Conservation (phyloP, 2,888 invertebrate genomes). For the Coleophora flavipennella region DNA sequence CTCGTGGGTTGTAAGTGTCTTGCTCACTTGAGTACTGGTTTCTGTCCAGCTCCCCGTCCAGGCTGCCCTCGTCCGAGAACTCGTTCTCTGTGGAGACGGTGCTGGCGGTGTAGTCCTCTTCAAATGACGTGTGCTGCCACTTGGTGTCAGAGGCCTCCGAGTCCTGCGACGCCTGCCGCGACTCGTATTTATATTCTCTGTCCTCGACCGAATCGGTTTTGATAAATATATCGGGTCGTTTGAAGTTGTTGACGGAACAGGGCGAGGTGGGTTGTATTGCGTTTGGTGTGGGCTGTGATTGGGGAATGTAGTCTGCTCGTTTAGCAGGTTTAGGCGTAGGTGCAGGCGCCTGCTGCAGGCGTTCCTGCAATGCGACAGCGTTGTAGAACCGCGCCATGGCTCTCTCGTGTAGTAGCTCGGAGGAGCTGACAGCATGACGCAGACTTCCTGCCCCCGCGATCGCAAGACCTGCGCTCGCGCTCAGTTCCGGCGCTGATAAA, state of each 20-base stretch:
- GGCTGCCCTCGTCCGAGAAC: slow-evolving; percentile 53
- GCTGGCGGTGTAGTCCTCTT: slow-evolving; percentile 76
- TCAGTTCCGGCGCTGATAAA: slow-evolving; percentile 85
- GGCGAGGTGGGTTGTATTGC: slow-evolving; percentile 15
- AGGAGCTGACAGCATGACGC: slow-evolving; percentile 84
- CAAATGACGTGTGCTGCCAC: slow-evolving; percentile 68
- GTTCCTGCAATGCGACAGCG: slow-evolving; percentile 81
- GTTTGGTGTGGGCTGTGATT: slow-evolving; percentile 19
- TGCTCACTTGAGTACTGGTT: slow-evolving; percentile 67
- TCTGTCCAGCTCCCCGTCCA: slow-evolving; percentile 45
- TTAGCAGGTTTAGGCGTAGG: slow-evolving; percentile 24
- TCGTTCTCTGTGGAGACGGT: slow-evolving; percentile 71
- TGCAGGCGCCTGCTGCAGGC: too few species aligned
- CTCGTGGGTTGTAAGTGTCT: slow-evolving; percentile 79
- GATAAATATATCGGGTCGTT: slow-evolving; percentile 35
- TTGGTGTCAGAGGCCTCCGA: slow-evolving; percentile 42
- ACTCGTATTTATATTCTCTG: slow-evolving; percentile 32
- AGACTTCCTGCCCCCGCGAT: slow-evolving; percentile 53
- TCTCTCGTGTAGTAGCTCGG: slow-evolving; percentile 85
- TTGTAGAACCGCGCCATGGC: slow-evolving; percentile 87
- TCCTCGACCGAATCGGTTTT: slow-evolving; percentile 49
- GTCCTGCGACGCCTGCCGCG: slow-evolving; percentile 39
- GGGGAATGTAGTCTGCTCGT: slow-evolving; percentile 54
- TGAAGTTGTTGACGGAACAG: slow-evolving; percentile 2
- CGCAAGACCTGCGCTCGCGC: slow-evolving; percentile 58